Evolutionary conservation across 2,888 invertebrate genomes (phyloP), one percentile per base, ranked within the genome.

Genomic region (Orthonychiurus folsomi): DNA sequence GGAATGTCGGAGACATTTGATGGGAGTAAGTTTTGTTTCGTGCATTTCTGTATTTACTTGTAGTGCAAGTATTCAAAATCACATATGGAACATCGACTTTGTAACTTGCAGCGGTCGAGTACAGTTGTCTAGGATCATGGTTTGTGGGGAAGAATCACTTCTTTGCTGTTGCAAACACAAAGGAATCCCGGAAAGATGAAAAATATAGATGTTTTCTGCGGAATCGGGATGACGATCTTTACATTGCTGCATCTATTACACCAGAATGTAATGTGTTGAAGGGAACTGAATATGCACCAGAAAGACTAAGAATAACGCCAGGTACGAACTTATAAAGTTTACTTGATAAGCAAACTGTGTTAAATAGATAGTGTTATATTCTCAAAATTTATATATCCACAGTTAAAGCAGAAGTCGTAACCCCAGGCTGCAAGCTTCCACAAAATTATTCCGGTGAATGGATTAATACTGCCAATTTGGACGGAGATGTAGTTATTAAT

Each of bases 401-500:
- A 76, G 80, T 83, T 1, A 88, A 93, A 81, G 83, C 91, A 0
- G 93, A 93, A 79, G 85, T 88, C 5, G 92, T 94, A 0, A 87
- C 88, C 69, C 89, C 96, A 2, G 89, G 92, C 0, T 97, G 96
- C 75, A 85, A 91, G 54, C 78, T 97, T 64, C 94, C 96, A 0
- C 88, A 92, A 76, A 95, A 96, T 76, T 93, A 93, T 78, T 85
- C 88, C 0, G 95, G 97, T 0, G 85, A 89, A 24, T 97, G 96
- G 96, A 91, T 95, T 59, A 96, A 96, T 75, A 95, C 96, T 0
- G 95, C 95, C 0, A 95, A 96, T 76, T 89, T 93, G 69, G 94
- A 95, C 77, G 95, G 95, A 0, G 92, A 94, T 77, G 87, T 94
- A 0, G 83, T 85, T 55, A 93, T 97, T 50, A 96, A 96, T 75